Conservation (phyloP, 2,113 vertebrate genomes). For the Hippocampus mohnikei region DNA sequence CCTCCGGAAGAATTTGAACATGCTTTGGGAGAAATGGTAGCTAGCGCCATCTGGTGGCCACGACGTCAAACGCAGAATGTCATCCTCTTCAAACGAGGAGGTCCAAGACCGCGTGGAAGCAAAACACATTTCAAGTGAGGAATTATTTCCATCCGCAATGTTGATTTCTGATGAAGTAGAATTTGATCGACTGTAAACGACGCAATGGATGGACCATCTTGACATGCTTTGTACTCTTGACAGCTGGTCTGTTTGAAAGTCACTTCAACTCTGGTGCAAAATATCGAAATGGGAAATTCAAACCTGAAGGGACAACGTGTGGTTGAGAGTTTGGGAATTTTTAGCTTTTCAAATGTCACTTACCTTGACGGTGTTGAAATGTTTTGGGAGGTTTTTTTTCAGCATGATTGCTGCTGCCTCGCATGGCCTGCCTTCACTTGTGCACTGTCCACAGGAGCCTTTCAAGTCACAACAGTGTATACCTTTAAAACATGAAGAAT, state of each 20-base stretch:
- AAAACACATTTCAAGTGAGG: not conserved
- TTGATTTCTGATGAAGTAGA: not conserved
- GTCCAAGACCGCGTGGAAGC: not conserved
- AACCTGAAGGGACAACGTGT: not conserved
- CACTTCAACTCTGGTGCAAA: not conserved
- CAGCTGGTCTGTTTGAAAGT: conserved; percentile 1
- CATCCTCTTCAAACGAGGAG: not conserved
- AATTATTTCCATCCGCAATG: not conserved
- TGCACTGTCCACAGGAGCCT: conserved; percentile 46
- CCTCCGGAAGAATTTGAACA: too few species aligned
- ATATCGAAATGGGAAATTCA: not conserved
- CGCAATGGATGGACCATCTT: not conserved
- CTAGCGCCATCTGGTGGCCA: not conserved
- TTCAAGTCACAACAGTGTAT: conserved; percentile 40
- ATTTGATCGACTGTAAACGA: not conserved
- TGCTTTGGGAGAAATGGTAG: not conserved
- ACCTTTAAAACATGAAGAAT: conserved; percentile 61
- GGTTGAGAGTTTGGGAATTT: conserved; percentile 20
- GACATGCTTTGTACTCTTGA: not conserved
- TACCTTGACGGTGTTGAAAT: conserved; percentile 42
- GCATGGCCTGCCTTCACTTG: conserved; percentile 66
- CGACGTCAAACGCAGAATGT: not conserved
- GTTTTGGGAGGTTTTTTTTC: conserved; percentile 6
- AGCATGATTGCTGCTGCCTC: conserved; percentile 60
- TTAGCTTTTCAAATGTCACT: conserved; percentile 34